These are phyloP conservation scores for Argya squamiceps DNA, from an alignment of 2,797 vertebrate species.

Conservation along the genomic window DNA sequence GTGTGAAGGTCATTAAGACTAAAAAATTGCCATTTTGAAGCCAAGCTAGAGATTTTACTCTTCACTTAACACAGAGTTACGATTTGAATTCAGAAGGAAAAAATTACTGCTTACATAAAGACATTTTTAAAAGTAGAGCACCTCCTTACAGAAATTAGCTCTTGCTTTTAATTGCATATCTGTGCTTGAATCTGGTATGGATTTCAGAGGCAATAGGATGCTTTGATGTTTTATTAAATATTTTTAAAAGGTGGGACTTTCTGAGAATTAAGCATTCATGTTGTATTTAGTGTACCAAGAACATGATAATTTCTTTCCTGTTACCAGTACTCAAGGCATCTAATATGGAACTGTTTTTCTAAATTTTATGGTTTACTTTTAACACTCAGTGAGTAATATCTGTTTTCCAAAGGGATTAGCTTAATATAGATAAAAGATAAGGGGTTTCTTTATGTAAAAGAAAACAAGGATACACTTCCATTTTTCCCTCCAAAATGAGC, in stretches of 20 bases:
- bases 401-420: slow-evolving; percentile 47
- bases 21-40: slow-evolving; percentile 75
- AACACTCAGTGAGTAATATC: slow-evolving; percentile 34
- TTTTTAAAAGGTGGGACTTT: slow-evolving; percentile 74
- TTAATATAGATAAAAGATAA: slow-evolving; percentile 53
- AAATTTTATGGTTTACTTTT: slow-evolving; percentile 6
- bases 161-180: slow-evolving; percentile 76
- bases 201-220: slow-evolving; percentile 70
- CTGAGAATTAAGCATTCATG: slow-evolving; percentile 52
- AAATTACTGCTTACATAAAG: slow-evolving; percentile 45
- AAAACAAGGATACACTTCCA: not conserved
- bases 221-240: slow-evolving; percentile 80
- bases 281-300: slow-evolving; percentile 65
- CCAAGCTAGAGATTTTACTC: slow-evolving; percentile 65
- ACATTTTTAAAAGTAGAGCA: slow-evolving; percentile 69
- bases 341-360: slow-evolving; percentile 39
- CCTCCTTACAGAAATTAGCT: slow-evolving; percentile 72
- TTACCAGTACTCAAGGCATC: slow-evolving; percentile 38
- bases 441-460: slow-evolving; percentile 27
- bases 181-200: slow-evolving; percentile 64
- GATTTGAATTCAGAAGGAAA: slow-evolving; percentile 20
- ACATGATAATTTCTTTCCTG: slow-evolving; percentile 55
- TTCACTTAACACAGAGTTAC: slow-evolving; percentile 42
- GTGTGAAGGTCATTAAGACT: slow-evolving; percentile 70
- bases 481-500: not conserved